phyloP scores from a whole-genome alignment of 1,140 invertebrate genomes.

The Leptinotarsa lineolata region DNA sequence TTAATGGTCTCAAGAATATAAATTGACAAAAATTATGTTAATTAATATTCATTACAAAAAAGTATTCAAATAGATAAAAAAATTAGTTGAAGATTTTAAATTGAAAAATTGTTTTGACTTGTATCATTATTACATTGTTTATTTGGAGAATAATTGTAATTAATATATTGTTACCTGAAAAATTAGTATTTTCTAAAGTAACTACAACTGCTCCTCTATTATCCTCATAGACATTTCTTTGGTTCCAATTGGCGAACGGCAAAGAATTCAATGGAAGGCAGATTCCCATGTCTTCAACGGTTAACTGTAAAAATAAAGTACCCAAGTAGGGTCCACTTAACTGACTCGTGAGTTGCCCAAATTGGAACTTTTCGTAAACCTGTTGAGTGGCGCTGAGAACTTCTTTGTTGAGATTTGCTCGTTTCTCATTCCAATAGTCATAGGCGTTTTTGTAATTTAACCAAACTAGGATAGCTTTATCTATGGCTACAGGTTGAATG shows the following conservation, averaged over 20 bases:
- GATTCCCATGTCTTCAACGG: conserved; percentile 96
- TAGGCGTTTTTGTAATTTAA: conserved; percentile 98
- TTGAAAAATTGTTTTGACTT: too few relatives aligned
- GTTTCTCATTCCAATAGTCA: conserved; percentile 97
- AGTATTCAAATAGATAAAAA: too few relatives aligned
- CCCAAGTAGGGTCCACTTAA: conserved; percentile 77
- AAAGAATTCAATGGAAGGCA: conserved; percentile 89
- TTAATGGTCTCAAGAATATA: too few relatives aligned
- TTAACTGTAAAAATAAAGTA: conserved; percentile 91
- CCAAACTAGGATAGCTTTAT: conserved; percentile 96
- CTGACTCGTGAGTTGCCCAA: conserved; percentile 76
- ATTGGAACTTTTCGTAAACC: conserved; percentile 73
- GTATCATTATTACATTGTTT: too few relatives aligned
- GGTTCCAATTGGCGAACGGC: conserved; percentile 68
- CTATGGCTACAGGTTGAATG: conserved; percentile 93
- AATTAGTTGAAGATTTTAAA: too few relatives aligned
- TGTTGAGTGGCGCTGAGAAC: conserved; percentile 83
- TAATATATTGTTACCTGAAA: conserved; percentile 62
- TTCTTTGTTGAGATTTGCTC: conserved; percentile 84
- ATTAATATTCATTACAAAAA: too few relatives aligned
- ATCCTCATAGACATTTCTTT: conserved; percentile 75
- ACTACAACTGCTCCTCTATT: conserved; percentile 89
- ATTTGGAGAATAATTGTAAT: neutral
- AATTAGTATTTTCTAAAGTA: conserved; percentile 91
- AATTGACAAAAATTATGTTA: too few relatives aligned